These are phyloP conservation scores for Diploscapter pachys DNA, from an alignment of 1,140 invertebrate genomes.

Conservation along the genomic window DNA sequence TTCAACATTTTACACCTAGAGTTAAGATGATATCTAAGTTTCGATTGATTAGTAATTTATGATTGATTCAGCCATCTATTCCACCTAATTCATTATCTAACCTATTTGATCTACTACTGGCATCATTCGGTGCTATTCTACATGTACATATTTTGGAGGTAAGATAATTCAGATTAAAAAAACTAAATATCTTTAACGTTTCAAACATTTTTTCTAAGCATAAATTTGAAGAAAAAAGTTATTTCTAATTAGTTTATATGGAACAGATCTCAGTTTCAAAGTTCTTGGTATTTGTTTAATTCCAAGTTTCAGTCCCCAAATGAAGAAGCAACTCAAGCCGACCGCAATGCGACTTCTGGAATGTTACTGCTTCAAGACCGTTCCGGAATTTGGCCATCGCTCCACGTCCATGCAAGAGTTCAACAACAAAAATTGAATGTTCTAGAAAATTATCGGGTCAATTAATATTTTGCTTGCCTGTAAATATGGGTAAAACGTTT, in stretches of 20 bases:
- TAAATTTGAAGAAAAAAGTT: too few relatives aligned
- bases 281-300: constrained; percentile 40
- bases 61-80: constrained; percentile 36
- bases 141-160: constrained; percentile 58
- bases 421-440: too few relatives aligned
- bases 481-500: too few relatives aligned
- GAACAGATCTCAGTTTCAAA: not conserved
- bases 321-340: constrained; percentile 58
- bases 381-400: constrained; percentile 56
- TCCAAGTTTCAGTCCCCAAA: constrained; percentile 48
- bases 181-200: too few relatives aligned
- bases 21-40: not conserved
- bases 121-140: constrained; percentile 58
- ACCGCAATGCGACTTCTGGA: constrained; percentile 56
- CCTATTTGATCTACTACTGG: constrained; percentile 56
- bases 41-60: not conserved
- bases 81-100: constrained; percentile 50
- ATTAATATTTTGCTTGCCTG: too few relatives aligned
- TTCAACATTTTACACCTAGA: constrained; percentile 4
- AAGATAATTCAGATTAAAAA: not conserved
- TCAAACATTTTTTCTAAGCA: too few relatives aligned
- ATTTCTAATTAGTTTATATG: not conserved
- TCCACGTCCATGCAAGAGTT: constrained; percentile 20
- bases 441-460: too few relatives aligned
- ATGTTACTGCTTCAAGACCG: constrained; percentile 58